Evolutionary conservation across 2,888 invertebrate species (phyloP).

Genomic region (Digitonthophagus gazella): DNA sequence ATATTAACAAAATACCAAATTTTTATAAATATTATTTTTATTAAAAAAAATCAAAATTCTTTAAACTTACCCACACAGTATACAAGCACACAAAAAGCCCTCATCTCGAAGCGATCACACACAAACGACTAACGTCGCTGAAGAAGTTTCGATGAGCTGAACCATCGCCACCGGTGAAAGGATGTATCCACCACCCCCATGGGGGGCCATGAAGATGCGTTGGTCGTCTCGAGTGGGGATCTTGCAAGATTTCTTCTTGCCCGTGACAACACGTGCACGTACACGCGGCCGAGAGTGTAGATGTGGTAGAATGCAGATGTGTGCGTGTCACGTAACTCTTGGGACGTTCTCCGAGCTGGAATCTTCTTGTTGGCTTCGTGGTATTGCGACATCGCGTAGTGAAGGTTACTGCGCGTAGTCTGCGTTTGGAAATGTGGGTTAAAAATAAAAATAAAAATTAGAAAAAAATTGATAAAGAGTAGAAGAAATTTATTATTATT

Average conservation of each 20-base stretch:
- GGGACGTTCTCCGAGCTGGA: neutral
- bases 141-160: conserved; percentile 2
- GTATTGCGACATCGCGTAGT: neutral
- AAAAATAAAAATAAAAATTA: neutral
- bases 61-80: conserved; percentile 4
- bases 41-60: conserved; percentile 1
- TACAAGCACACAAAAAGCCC: conserved; percentile 9
- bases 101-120: conserved; percentile 9
- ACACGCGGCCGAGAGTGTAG: neutral
- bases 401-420: neutral
- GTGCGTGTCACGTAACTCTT: neutral
- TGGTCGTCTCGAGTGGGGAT: neutral
- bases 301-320: neutral
- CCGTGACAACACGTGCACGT: neutral
- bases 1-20: neutral
- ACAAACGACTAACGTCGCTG: conserved; percentile 3
- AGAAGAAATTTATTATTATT: neutral
- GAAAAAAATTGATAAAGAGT: neutral
- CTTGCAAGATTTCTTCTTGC: neutral
- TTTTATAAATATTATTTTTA: neutral
- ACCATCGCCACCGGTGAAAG: conserved; percentile 8
- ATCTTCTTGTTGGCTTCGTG: neutral
- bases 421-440: neutral
- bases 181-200: conserved; percentile 5
- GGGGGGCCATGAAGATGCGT: neutral